Base-by-base conservation (phyloP, 2,888 invertebrate species). In the Pterostichus niger region DNA sequence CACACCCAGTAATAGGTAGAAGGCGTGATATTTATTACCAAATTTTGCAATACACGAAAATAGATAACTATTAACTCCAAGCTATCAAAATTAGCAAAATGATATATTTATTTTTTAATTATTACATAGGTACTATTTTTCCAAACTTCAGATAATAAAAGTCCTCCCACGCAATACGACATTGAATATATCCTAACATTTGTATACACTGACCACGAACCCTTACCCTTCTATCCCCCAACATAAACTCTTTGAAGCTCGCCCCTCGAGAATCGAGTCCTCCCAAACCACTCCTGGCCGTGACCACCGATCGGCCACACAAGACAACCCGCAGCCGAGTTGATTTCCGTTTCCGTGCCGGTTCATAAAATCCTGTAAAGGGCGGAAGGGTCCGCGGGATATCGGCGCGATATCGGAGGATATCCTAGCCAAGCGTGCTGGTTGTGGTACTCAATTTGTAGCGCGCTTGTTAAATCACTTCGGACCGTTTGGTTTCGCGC, bases 351-450 rank as follows among this genome's bases (percentile, higher is more conserved):
- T 77, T 77, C 77, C 40, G 68, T 79, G 46, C 49, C 79, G 68
- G 64, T 68, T 79, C 79, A 79, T 79, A 79, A 79, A 79, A 68
- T 49, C 79, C 79, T 54, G 49, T 31, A 76, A 76, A 76, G 76
- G 76, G 76, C 44, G 17, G 31, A 49, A 49, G 56, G 54, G 56
- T 78, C 77, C 56, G 78, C 49, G 31, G 33, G 52, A 76, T 76
- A 76, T 76, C 76, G 76, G 76, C 33, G 49, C 31, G 33, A 49
- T 78, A 78, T 78, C 78, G 78, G 61, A 85, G 88, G 11, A 75
- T 73, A 35, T 46, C 35, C 44, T 13, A 15, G 64, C 6, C 11
- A n/a, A 15, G 13, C n/a, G 73, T 44, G 10, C 10, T 33, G 24
- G 68, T 40, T 40, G 40, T 44, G 15, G 44, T 40, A 75, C 31